phyloP scores from a whole-genome alignment of 2,888 invertebrate species.

The Ectemnius lituratus region DNA sequence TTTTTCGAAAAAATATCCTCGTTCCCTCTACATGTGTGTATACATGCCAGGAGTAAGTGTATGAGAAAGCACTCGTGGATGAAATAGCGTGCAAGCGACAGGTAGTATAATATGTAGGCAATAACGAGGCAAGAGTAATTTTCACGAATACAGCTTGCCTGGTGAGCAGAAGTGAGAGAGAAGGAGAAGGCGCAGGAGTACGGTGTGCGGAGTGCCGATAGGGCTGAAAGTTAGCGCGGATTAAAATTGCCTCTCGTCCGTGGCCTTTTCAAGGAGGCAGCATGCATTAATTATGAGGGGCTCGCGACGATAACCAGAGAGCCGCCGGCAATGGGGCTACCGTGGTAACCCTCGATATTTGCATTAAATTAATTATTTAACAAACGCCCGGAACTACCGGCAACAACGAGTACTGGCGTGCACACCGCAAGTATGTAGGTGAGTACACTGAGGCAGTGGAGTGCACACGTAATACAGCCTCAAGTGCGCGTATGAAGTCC shows the following conservation, averaged over 20 bases:
- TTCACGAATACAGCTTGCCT: not conserved
- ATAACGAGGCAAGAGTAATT: slow-evolving; percentile 12
- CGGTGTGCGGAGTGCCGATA: not conserved
- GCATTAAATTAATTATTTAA: slow-evolving; percentile 42
- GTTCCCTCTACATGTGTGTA: no score
- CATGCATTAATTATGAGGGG: slow-evolving; percentile 33
- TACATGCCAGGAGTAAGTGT: no score
- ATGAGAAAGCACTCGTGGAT: no score
- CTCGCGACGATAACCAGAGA: not conserved
- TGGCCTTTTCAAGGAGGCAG: not conserved
- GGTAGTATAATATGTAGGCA: not conserved
- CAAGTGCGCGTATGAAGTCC: not conserved
- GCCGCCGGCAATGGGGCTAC: not conserved
- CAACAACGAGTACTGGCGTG: not conserved
- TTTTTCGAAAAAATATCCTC: no score
- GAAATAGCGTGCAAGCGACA: no score
- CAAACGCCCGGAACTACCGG: slow-evolving; percentile 6
- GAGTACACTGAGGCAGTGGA: no score
- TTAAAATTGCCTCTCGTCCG: not conserved
- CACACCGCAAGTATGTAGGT: no score
- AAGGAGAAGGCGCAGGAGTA: no score
- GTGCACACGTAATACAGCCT: no score
- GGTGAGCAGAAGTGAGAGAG: not conserved
- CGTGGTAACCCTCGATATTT: slow-evolving; percentile 25
- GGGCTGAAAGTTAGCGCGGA: slow-evolving; percentile 13